phyloP scores from a whole-genome alignment of 2,888 invertebrate genomes.

The Drosophila helvetica region DNA sequence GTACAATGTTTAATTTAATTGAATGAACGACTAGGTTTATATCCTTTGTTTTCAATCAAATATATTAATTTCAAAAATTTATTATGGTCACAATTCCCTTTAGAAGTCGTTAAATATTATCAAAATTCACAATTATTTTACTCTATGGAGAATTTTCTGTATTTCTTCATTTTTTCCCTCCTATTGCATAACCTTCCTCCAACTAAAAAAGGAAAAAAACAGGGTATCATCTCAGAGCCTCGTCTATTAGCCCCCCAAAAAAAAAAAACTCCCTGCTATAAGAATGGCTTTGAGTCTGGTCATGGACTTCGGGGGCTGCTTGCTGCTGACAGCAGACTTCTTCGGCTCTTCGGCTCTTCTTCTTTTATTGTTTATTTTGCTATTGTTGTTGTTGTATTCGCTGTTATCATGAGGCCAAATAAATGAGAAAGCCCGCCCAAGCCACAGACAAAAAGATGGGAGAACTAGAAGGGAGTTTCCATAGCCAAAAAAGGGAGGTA shows the following conservation, averaged over 20 bases:
- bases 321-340: slow-evolving; percentile 20
- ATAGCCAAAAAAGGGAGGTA: slow-evolving; percentile 4
- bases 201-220: background rate
- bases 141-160: too few species aligned
- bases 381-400: slow-evolving; percentile 10
- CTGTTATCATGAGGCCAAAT: slow-evolving; percentile 36
- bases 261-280: background rate
- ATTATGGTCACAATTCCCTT: too few species aligned
- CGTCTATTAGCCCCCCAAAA: background rate
- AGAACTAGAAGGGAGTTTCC: background rate
- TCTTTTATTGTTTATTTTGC: slow-evolving; percentile 5
- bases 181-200: too few species aligned
- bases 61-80: too few species aligned
- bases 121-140: too few species aligned
- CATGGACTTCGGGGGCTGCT: slow-evolving; percentile 7
- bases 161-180: too few species aligned
- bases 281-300: slow-evolving; percentile 10
- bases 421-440: slow-evolving; percentile 41
- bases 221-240: slow-evolving; percentile 4
- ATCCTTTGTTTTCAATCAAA: background rate
- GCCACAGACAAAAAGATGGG: background rate
- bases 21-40: background rate
- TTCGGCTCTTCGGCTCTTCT: slow-evolving; percentile 1
- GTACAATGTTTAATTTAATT: background rate
- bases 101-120: too few species aligned